A percentile compares a stretch with the other conserved stretches of the same genome.
phyloP scores from a whole-genome alignment of 2,888 invertebrate species.

The Cryptocephalus primarius region DNA sequence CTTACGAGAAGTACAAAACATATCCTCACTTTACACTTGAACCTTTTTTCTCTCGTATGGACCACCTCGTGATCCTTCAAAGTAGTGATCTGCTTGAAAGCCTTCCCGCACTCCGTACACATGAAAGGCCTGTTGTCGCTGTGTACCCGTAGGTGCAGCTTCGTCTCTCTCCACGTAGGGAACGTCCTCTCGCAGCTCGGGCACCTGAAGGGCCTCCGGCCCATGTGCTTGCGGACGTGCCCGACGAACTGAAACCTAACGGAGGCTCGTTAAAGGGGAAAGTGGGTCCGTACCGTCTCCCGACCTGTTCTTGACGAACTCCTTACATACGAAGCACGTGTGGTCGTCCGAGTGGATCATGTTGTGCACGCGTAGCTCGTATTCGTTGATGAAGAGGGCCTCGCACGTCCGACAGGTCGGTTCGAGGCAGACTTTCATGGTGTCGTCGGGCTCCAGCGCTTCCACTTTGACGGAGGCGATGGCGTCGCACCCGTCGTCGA shows the following conservation, averaged over 20 bases:
- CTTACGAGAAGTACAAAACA: too few relatives aligned
- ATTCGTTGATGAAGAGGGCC: slow-evolving; percentile 11
- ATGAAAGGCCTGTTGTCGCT: slow-evolving; percentile 17
- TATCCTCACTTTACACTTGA: slow-evolving; percentile 16
- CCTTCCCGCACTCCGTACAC: slow-evolving; percentile 17
- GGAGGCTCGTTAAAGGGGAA: not conserved
- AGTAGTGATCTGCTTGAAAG: slow-evolving; percentile 15
- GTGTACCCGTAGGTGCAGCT: slow-evolving; percentile 15
- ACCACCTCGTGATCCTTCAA: slow-evolving; percentile 17
- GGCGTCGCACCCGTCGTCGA: too few relatives aligned
- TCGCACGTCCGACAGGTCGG: slow-evolving; percentile 10
- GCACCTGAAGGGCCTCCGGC: slow-evolving; percentile 15
- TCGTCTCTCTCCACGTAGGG: slow-evolving; percentile 13
- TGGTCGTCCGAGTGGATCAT: slow-evolving; percentile 15
- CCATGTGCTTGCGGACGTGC: slow-evolving; percentile 17
- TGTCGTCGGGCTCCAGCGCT: not conserved
- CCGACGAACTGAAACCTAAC: slow-evolving; percentile 9
- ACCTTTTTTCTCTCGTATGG: slow-evolving; percentile 16
- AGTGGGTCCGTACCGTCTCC: slow-evolving; percentile 12
- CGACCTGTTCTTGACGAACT: slow-evolving; percentile 15
- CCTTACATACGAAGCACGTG: slow-evolving; percentile 15
- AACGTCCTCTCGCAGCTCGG: slow-evolving; percentile 13
- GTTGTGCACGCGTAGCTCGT: slow-evolving; percentile 12
- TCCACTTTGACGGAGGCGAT: not conserved
- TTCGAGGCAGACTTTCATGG: not conserved